A percentile compares a stretch with the other conserved stretches of the same genome.
Conservation (phyloP, 2,797 vertebrate genomes). For the Oreortyx pictus region DNA sequence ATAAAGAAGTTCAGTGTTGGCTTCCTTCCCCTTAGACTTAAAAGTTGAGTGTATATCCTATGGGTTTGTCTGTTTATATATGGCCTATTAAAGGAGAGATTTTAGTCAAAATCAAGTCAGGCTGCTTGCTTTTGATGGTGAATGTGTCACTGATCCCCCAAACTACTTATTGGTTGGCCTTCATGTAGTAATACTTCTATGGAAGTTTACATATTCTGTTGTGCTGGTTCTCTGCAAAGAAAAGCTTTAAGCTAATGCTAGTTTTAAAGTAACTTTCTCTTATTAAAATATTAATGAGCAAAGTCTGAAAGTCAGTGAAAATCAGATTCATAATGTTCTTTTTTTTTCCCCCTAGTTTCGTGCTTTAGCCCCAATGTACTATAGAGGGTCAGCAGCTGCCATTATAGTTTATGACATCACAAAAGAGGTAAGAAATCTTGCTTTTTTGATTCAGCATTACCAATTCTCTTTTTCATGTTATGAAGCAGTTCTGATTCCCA, state of each 20-base stretch:
- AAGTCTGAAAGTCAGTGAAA: not conserved
- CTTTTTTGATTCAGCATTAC: not conserved
- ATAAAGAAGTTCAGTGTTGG: not conserved
- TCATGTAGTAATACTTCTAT: not conserved
- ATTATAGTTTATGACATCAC: conserved; percentile 99
- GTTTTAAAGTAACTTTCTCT: not conserved
- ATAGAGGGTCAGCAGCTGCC: conserved; percentile 96
- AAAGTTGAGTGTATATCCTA: not conserved
- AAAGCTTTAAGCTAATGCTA: not conserved
- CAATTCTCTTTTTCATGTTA: not conserved
- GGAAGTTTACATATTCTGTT: not conserved
- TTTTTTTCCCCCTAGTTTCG: conserved; percentile 86
- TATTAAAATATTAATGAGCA: not conserved
- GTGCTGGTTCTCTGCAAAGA: not conserved
- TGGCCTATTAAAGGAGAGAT: not conserved
- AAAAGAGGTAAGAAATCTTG: conserved; percentile 88
- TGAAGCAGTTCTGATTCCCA: not conserved
- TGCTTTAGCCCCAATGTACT: conserved; percentile 98
- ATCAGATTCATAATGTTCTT: not conserved
- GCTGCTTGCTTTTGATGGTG: not conserved
- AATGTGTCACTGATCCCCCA: not conserved
- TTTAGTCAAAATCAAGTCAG: not conserved
- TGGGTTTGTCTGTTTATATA: not conserved
- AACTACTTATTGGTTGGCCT: not conserved
- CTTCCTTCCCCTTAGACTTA: not conserved